These are phyloP conservation scores for Hylomyscus alleni DNA, from an alignment of 2,797 vertebrate genomes.

Conservation along the genomic window DNA sequence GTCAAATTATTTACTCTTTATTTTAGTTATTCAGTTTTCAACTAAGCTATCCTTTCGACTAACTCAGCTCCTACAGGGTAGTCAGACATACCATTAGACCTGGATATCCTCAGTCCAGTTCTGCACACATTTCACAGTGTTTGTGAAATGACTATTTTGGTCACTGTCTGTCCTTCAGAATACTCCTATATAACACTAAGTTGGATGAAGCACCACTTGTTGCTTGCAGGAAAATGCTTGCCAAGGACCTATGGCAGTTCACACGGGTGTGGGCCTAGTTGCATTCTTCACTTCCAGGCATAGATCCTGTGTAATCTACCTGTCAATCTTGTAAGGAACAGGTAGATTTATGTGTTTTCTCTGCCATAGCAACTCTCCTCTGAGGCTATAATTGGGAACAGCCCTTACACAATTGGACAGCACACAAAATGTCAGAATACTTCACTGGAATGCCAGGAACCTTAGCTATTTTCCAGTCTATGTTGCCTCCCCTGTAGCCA, in stretches of 20 bases:
- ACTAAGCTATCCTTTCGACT: background rate
- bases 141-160: background rate
- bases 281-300: background rate
- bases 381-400: background rate
- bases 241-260: background rate
- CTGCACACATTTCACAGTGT: background rate
- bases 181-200: background rate
- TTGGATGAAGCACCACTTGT: background rate
- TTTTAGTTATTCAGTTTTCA: background rate
- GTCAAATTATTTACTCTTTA: background rate
- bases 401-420: background rate
- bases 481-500: background rate
- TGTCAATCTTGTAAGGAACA: background rate
- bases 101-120: background rate
- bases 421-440: background rate
- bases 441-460: conserved; percentile 6
- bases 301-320: background rate
- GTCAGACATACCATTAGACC: background rate
- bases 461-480: conserved; percentile 21
- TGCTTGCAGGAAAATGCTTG: background rate
- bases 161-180: background rate
- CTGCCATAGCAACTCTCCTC: background rate
- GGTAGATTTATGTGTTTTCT: background rate
- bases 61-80: background rate
- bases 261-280: background rate